Base-by-base conservation (phyloP, 2,113 vertebrate species). In the Lanius ludovicianus region DNA sequence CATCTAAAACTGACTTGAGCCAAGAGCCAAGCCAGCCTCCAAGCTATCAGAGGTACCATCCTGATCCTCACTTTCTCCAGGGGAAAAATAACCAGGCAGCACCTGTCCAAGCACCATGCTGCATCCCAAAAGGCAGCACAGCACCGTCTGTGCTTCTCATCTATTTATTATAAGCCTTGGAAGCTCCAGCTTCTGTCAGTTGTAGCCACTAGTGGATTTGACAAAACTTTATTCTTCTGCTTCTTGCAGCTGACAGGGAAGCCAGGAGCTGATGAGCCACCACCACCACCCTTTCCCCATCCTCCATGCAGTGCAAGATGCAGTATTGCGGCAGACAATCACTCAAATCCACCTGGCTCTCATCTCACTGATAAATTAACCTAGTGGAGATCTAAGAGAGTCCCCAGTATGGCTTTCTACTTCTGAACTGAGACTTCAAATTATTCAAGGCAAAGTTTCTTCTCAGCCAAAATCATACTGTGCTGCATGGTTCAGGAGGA, bases 81-180 rank as follows among this genome's bases (percentile, higher is more conserved):
- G 76, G 94, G 41, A 81, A 59, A 15, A 7, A 64, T 17, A 57
- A 63, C 9, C 53, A 75, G 52, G 59, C 16, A 11, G 87, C 96
- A 97, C 96, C 97, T 96, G 95, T 95, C 90, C 15, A 10, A 86
- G 80, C 39, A 57, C 37, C 91, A 27, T 9, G 52, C 57, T 87
- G n/a, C 14, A 20, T 97, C 91, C 93, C 96, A 88, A 15, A 71
- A 97, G 93, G 77, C 74, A 88, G 65, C 11, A 7, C 56, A 52
- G 69, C 90, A 88, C 12, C 18, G 9, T 47, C 73, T 63, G 83
- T 4, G 3, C 84, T 93, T 91, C 90, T 96, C 94, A 95, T 80
- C 25, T 16, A 84, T 89, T 92, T 92, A 93, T 94, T 62, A 76
- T 65, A 83, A 88, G 89, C 6, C 1, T 33, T 15, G 25, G 30